Percentiles rank a stretch among this genome's conserved stretches.
Evolutionary conservation across 2,797 vertebrate genomes (phyloP).

Genomic region (Lerista edwardsae): DNA sequence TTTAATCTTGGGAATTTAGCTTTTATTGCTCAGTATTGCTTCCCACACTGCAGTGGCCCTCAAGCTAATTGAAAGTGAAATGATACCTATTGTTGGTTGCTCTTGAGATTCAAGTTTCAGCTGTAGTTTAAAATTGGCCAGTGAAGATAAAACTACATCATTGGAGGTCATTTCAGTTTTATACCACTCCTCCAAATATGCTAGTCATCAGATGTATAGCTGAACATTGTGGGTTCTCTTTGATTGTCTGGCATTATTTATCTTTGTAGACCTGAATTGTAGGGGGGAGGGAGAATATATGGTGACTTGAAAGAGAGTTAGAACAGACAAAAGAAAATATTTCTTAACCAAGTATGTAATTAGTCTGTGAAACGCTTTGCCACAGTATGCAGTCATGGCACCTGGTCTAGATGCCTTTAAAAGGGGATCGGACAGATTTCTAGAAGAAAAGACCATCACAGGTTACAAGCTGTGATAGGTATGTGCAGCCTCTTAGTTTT

Average conservation of each 20-base stretch:
- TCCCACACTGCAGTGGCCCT: conserved; percentile 6
- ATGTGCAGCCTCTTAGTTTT: too few species aligned
- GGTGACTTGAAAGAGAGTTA: not conserved
- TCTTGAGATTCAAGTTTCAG: conserved; percentile 29
- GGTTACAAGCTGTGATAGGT: too few species aligned
- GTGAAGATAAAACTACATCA: conserved; percentile 10
- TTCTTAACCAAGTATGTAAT: too few species aligned
- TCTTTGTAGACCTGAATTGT: not conserved
- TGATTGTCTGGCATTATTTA: not conserved
- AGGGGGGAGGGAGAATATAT: not conserved
- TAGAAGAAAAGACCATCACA: too few species aligned
- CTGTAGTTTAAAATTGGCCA: conserved; percentile 1
- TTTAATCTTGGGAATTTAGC: conserved; percentile 35
- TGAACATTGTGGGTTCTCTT: not conserved
- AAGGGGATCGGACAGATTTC: too few species aligned
- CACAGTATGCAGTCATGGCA: too few species aligned
- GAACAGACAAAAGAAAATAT: too few species aligned
- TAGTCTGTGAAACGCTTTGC: too few species aligned
- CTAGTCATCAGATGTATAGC: not conserved
- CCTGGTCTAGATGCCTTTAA: too few species aligned
- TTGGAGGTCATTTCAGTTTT: conserved; percentile 10
- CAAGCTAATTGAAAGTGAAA: conserved; percentile 37
- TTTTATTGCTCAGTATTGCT: conserved; percentile 18
- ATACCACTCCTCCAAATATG: not conserved
- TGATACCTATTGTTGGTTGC: conserved; percentile 26